phyloP scores from a whole-genome alignment of 2,113 vertebrate genomes.

The Craseonycteris thonglongyai region DNA sequence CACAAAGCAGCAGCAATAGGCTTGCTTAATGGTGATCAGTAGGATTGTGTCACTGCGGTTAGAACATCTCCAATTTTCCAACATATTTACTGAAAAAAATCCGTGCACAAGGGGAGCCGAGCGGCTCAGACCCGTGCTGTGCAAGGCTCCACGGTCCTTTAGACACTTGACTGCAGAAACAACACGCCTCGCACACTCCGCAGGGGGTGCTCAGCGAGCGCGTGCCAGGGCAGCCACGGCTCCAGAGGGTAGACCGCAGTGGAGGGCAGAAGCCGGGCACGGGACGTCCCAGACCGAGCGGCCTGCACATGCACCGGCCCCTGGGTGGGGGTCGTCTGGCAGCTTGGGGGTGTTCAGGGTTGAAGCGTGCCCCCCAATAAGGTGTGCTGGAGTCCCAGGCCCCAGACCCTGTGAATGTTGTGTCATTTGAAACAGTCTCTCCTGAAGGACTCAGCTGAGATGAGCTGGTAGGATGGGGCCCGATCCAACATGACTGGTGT shows the following conservation, averaged over 20 bases:
- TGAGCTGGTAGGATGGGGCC: not conserved
- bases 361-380: not conserved
- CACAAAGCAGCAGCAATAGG: not conserved
- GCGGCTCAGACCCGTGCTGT: no score
- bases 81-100: not conserved
- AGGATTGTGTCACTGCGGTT: no score
- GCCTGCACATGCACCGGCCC: not conserved
- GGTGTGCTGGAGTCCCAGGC: not conserved
- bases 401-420: not conserved
- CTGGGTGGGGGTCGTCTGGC: not conserved
- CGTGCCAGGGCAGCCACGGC: no score
- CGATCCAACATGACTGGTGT: accelerated
- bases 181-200: accelerated
- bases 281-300: not conserved
- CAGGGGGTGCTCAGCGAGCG: accelerated
- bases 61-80: no score
- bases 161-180: accelerated
- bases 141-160: not conserved
- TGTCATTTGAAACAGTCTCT: not conserved
- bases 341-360: accelerated
- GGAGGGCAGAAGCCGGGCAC: not conserved
- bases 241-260: accelerated
- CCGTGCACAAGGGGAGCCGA: not conserved
- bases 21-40: no score
- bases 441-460: accelerated